Conservation (phyloP, 1,140 invertebrate genomes). For the Globodera rostochiensis region DNA sequence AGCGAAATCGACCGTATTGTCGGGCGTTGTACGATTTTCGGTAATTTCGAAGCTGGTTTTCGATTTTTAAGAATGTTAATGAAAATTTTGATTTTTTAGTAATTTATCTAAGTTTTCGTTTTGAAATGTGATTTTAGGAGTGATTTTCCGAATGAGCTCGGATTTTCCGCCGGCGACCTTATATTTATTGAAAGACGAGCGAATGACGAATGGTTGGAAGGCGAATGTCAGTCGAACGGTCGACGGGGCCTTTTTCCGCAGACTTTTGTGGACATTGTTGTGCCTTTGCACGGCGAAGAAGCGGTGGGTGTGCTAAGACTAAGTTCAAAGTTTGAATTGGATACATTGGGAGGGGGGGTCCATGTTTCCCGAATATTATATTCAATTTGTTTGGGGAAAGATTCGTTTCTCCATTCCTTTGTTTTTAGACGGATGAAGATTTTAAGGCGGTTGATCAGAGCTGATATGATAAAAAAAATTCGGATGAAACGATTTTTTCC, state of each 20-base stretch:
- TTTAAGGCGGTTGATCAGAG: no score
- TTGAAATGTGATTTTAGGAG: constrained; percentile 35
- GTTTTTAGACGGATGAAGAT: no score
- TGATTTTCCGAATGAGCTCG: constrained; percentile 50
- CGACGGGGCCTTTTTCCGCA: constrained; percentile 47
- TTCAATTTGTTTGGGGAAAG: no score
- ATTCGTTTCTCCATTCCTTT: no score
- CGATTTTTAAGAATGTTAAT: not conserved
- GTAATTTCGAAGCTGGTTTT: constrained; percentile 25
- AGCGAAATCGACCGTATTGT: constrained; percentile 39
- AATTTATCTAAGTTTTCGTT: no score
- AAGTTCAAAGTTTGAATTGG: no score
- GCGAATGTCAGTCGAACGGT: constrained; percentile 36
- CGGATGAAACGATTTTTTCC: no score
- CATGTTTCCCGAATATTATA: no score
- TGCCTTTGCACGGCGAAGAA: constrained; percentile 23
- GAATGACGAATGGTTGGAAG: constrained; percentile 54
- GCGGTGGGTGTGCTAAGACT: not conserved
- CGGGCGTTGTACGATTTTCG: constrained; percentile 47
- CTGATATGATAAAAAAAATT: no score
- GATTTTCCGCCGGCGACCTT: constrained; percentile 48
- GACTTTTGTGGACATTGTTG: constrained; percentile 50
- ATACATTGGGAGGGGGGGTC: no score
- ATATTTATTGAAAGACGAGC: constrained; percentile 36
- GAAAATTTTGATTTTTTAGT: constrained; percentile 15